These are phyloP conservation scores for Tichodroma muraria DNA, from an alignment of 2,113 vertebrate genomes.

Conservation along the genomic window DNA sequence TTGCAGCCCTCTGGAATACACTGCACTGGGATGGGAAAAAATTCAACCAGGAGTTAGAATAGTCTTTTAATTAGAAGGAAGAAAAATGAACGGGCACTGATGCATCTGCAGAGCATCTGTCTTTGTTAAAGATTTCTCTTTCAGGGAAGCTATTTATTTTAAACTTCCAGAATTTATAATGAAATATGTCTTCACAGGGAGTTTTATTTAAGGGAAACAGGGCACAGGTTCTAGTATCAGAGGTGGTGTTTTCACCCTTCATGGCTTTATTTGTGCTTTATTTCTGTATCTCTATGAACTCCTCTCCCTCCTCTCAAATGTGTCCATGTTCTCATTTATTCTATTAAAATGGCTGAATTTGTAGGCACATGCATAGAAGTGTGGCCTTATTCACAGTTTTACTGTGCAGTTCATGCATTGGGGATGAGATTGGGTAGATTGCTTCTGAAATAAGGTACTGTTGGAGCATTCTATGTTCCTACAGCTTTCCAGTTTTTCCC, in stretches of 20 bases:
- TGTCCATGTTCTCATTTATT: not conserved
- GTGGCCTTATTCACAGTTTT: not conserved
- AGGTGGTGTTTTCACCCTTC: not conserved
- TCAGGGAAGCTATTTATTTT: not conserved
- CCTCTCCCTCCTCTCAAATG: not conserved
- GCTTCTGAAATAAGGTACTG: not conserved
- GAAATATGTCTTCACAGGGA: not conserved
- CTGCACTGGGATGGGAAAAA: not conserved
- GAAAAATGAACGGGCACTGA: not conserved
- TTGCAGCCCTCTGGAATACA: not conserved
- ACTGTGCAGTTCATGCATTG: not conserved
- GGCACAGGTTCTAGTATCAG: not conserved
- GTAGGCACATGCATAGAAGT: not conserved
- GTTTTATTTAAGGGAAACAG: not conserved
- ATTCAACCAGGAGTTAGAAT: not conserved
- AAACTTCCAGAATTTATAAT: not conserved
- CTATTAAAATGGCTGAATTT: not conserved
- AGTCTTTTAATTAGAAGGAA: not conserved
- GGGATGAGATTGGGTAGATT: not conserved
- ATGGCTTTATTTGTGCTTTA: not conserved
- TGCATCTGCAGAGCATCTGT: conserved; percentile 2
- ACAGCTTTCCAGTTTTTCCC: not conserved
- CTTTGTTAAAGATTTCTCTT: not conserved
- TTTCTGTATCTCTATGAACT: not conserved
- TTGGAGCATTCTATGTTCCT: not conserved